These are phyloP conservation scores for Sapajus apella DNA, from an alignment of 2,113 vertebrate species.

Conservation along the genomic window DNA sequence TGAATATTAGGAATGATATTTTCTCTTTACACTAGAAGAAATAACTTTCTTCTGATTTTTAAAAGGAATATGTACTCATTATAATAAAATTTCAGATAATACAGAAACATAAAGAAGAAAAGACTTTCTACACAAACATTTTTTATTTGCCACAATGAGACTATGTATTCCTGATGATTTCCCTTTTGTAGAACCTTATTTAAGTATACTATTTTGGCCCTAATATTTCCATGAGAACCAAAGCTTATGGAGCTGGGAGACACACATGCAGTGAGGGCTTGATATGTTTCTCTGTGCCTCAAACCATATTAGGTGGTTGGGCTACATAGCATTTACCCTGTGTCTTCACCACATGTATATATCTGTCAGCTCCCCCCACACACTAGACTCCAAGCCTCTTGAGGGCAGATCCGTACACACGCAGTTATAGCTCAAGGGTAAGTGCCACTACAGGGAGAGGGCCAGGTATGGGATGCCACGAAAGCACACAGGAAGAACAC, in stretches of 20 bases:
- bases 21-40: conserved; percentile 27
- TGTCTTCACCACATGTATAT: background rate
- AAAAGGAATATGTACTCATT: background rate
- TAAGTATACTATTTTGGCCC: background rate
- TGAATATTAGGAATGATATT: conserved; percentile 26
- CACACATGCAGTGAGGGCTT: background rate
- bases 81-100: conserved; percentile 13
- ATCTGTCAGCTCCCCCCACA: background rate
- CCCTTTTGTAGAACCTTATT: conserved; percentile 17
- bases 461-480: background rate
- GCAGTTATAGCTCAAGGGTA: background rate
- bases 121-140: background rate
- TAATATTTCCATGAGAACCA: conserved; percentile 35
- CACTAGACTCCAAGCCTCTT: background rate
- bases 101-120: conserved; percentile 9
- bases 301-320: background rate
- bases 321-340: background rate
- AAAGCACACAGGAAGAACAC: background rate
- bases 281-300: background rate
- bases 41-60: background rate
- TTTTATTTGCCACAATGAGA: conserved; percentile 30
- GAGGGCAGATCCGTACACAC: background rate
- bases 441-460: background rate
- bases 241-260: background rate
- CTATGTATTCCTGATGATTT: background rate